These are phyloP conservation scores for Cheilosia vernalis DNA, from an alignment of 2,888 invertebrate species.

Conservation along the genomic window DNA sequence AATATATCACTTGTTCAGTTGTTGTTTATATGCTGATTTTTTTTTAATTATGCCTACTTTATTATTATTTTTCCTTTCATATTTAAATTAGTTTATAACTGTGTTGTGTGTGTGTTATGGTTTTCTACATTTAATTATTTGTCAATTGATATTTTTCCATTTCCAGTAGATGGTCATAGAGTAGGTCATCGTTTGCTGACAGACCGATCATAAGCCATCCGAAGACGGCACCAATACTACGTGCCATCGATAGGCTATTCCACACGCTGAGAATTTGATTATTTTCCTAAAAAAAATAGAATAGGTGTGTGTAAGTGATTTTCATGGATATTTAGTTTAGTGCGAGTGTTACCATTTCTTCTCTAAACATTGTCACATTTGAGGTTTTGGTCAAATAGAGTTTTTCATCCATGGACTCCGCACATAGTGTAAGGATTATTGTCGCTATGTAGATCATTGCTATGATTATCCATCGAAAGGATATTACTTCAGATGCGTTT, in stretches of 20 bases:
- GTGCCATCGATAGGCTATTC: constrained; percentile 85
- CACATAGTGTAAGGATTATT: constrained; percentile 83
- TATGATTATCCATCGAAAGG: constrained; percentile 83
- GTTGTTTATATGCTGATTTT: constrained; percentile 55
- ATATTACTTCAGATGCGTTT: constrained; percentile 82
- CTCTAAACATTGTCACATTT: constrained; percentile 81
- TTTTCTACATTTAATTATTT: constrained; percentile 80
- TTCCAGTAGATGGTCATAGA: constrained; percentile 84
- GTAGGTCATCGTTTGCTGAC: constrained; percentile 84
- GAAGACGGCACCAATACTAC: constrained; percentile 84
- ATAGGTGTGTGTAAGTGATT: constrained; percentile 21
- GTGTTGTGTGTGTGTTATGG: constrained; percentile 12
- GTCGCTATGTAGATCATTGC: constrained; percentile 84
- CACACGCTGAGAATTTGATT: constrained; percentile 84
- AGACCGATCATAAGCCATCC: constrained; percentile 85
- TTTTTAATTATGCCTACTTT: constrained; percentile 51
- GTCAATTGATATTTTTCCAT: constrained; percentile 83
- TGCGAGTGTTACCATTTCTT: constrained; percentile 81
- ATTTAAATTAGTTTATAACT: constrained; percentile 7
- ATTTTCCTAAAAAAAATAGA: constrained; percentile 80
- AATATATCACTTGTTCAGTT: constrained; percentile 74
- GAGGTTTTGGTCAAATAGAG: constrained; percentile 81
- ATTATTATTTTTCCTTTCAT: constrained; percentile 28
- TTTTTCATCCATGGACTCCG: constrained; percentile 83
- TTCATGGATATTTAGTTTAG: background rate